phyloP scores from a whole-genome alignment of 2,113 vertebrate species.

The Polypterus senegalus region DNA sequence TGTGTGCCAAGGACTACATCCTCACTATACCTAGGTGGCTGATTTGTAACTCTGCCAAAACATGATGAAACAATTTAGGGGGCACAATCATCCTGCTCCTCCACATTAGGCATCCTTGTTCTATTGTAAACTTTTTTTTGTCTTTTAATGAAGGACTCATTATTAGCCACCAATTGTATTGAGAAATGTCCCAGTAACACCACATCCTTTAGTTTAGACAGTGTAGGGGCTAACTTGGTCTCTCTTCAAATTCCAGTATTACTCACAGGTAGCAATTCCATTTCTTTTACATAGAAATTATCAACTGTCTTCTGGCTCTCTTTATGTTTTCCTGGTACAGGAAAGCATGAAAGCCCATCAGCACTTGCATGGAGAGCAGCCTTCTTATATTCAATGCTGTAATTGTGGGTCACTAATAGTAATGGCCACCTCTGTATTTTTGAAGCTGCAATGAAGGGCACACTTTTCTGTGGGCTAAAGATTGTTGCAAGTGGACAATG shows the following conservation, averaged over 20 bases:
- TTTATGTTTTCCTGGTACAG: conserved; percentile 13
- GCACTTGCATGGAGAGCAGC: conserved; percentile 14
- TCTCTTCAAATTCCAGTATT: background rate
- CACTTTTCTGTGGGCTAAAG: conserved; percentile 14
- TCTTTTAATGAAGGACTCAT: background rate
- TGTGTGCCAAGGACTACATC: conserved; percentile 13
- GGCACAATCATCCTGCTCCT: conserved; percentile 6
- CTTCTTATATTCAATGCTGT: conserved; percentile 24
- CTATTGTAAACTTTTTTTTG: conserved; percentile 1
- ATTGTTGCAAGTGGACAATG: conserved; percentile 17
- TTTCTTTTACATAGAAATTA: background rate
- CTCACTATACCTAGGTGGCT: conserved; percentile 13
- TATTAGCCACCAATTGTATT: background rate
- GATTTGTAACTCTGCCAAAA: conserved; percentile 7
- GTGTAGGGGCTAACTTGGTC: background rate
- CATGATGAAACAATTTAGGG: background rate
- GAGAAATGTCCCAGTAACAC: background rate
- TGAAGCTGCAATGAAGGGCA: conserved; percentile 23
- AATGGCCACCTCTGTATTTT: conserved; percentile 21
- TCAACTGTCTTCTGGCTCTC: background rate
- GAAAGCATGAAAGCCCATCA: conserved; percentile 24
- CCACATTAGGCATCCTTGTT: conserved; percentile 15
- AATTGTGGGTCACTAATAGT: conserved; percentile 22
- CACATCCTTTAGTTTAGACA: conserved; percentile 7
- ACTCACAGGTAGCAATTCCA: background rate